Evolutionary conservation across 2,113 vertebrate genomes (phyloP).

Genomic region (Takifugu flavidus): DNA sequence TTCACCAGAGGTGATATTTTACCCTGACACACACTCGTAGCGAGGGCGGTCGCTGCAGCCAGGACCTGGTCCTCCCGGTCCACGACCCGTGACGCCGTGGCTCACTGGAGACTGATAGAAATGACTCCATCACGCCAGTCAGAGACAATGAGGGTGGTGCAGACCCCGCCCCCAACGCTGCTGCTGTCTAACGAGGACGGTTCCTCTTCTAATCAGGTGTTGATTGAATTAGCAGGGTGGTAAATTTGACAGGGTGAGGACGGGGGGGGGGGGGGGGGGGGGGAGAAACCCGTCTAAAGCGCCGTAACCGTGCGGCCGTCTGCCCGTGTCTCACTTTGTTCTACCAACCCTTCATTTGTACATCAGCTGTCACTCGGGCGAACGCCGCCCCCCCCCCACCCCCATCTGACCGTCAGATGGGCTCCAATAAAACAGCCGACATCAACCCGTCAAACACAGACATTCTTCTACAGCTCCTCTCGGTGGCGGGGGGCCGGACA

Average conservation of each 20-base stretch:
- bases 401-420: background rate
- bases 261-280: background rate
- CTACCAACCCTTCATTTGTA: slow-evolving; percentile 58
- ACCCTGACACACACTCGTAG: too few relatives aligned
- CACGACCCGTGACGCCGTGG: too few relatives aligned
- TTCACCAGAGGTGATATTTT: too few relatives aligned
- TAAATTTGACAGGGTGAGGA: slow-evolving; percentile 12
- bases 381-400: background rate
- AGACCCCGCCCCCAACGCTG: too few relatives aligned
- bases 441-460: slow-evolving; percentile 2
- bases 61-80: too few relatives aligned
- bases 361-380: slow-evolving; percentile 48
- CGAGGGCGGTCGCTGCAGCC: too few relatives aligned
- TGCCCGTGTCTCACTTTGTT: slow-evolving; percentile 54
- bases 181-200: too few relatives aligned
- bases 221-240: too few relatives aligned
- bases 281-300: slow-evolving; percentile 56
- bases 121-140: too few relatives aligned
- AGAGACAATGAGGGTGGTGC: too few relatives aligned
- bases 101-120: too few relatives aligned
- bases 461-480: slow-evolving; percentile 9
- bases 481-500: slow-evolving; percentile 8
- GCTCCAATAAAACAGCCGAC: slow-evolving; percentile 2
- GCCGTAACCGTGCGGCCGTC: slow-evolving; percentile 54
- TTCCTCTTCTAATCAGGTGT: too few relatives aligned